These are phyloP conservation scores for Heterochromis multidens DNA, from an alignment of 2,113 vertebrate genomes.

Conservation along the genomic window DNA sequence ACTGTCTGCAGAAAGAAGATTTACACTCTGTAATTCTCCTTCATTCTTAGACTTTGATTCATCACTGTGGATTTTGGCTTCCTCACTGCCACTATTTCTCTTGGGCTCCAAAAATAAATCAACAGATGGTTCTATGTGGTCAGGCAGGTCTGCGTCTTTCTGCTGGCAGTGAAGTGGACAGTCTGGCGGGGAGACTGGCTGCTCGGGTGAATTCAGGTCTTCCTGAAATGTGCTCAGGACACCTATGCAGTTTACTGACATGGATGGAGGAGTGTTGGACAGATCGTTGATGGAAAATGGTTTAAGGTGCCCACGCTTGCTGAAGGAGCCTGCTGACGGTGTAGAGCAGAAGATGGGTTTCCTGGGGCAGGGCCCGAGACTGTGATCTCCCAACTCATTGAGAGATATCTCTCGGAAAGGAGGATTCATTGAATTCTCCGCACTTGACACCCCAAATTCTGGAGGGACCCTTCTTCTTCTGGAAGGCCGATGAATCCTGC, in stretches of 20 bases:
- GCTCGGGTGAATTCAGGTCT: background rate
- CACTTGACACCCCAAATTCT: background rate
- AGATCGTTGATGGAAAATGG: background rate
- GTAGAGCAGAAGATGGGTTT: conserved; percentile 70
- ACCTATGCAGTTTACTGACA: conserved; percentile 10
- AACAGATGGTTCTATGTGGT: background rate
- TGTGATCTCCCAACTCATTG: conserved; percentile 32
- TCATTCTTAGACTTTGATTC: background rate
- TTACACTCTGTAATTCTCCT: background rate
- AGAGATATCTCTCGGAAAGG: conserved; percentile 43
- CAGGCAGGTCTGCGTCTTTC: background rate
- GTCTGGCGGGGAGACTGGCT: background rate
- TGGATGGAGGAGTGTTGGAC: background rate
- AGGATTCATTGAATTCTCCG: conserved; percentile 27
- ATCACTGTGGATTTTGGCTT: background rate
- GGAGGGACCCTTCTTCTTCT: background rate
- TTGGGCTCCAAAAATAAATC: background rate
- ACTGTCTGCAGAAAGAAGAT: background rate
- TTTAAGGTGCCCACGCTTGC: background rate
- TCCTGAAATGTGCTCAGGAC: conserved; percentile 15
- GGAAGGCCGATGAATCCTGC: background rate
- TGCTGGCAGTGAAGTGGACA: background rate
- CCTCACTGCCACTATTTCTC: background rate
- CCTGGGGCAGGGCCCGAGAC: conserved; percentile 4
- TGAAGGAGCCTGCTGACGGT: conserved; percentile 33